Evolutionary conservation across 2,888 invertebrate genomes (phyloP).

Genomic region (Ornithoptera priamus): DNA sequence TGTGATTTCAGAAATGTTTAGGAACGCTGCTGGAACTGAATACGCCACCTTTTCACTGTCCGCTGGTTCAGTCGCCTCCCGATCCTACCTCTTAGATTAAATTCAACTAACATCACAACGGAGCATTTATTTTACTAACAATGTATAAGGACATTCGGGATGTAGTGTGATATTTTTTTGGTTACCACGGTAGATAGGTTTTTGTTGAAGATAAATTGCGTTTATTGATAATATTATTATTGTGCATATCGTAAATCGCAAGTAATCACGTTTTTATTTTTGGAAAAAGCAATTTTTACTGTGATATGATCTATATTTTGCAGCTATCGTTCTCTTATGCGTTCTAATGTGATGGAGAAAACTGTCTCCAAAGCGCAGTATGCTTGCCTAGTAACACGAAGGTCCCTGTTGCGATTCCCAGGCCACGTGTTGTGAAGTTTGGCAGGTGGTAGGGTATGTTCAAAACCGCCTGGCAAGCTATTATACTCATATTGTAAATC

Average conservation of each 20-base stretch:
- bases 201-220: slow-evolving; percentile 49
- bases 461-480: no score
- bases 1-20: not conserved
- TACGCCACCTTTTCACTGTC: slow-evolving; percentile 23
- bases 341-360: not conserved
- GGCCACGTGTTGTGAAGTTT: no score
- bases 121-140: slow-evolving; percentile 63
- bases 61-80: slow-evolving; percentile 31
- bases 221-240: slow-evolving; percentile 37
- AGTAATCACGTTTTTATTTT: slow-evolving; percentile 42
- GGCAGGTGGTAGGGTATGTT: no score
- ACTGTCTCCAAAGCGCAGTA: no score
- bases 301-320: slow-evolving; percentile 54
- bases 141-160: slow-evolving; percentile 37
- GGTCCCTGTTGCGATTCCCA: no score
- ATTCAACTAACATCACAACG: slow-evolving; percentile 50
- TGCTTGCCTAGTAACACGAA: no score
- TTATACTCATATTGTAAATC: no score
- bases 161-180: slow-evolving; percentile 70
- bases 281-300: slow-evolving; percentile 51
- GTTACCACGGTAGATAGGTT: slow-evolving; percentile 66
- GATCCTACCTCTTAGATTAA: slow-evolving; percentile 48
- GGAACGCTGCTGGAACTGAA: slow-evolving; percentile 14
- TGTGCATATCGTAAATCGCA: slow-evolving; percentile 35
- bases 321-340: not conserved